Evolutionary conservation across 1,140 invertebrate species (phyloP), one percentile per base, ranked within the genome.

Genomic region (Chironomus striatipennis): DNA sequence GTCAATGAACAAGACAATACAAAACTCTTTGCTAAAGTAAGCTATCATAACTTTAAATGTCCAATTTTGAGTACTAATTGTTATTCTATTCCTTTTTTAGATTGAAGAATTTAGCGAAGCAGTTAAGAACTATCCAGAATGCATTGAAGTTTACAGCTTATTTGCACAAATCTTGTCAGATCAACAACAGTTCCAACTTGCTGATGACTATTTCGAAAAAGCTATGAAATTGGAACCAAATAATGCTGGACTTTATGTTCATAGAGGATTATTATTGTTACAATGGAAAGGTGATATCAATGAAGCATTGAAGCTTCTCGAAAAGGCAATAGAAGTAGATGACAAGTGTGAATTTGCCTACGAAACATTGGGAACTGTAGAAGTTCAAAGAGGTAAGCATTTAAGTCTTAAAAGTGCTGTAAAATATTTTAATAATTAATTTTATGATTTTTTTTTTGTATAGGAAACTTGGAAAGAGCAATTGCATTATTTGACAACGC

Each of bases 311-410:
- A 84, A 89, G 75, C 85, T 92, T 43, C 91, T 98, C 43, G 88
- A 91, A 64, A 88, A 92, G 83, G 94, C 93, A 3, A 88, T 98
- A 75, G 87, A 92, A 79, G 85, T 95, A 76, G 96, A 98, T 85
- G 88, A 92, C 24, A 94, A 93, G 83, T 97, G 95, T 86, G 91
- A 95, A 84, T 93, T 96, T 86, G 96, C 92, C 12, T 97, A 95
- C 84, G 96, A 98, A 85, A 96, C 95, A 34, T 84, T 98, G 73
- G 96, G 93, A 76, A 96, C 94, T 1, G 91, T 98, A 76, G 93
- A 96, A 89, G 91, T 97, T 76, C 95, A 97, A 85, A 90, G 91
- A 10, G 80, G 77, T 10, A 77, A 15, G 1, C 24, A 2, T 34
- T 34, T 5, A 34, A 5, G 24, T 34, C 5, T 74, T 72, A 18